Base-by-base conservation (phyloP, 2,888 invertebrate genomes). In the Xestia xanthographa region DNA sequence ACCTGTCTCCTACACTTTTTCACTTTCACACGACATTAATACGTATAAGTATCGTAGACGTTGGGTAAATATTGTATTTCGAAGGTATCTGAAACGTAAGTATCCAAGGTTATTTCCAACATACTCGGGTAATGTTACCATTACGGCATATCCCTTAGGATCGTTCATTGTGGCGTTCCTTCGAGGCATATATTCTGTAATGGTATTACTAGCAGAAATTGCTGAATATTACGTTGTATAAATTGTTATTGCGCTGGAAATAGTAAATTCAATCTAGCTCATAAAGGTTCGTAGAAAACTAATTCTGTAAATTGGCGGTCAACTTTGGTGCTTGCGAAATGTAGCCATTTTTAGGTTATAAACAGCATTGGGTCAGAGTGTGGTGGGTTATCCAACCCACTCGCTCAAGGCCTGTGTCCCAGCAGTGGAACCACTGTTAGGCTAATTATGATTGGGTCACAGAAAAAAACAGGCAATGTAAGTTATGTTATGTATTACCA, bases 191-290 rank as follows among this genome's bases (percentile, higher is more conserved):
- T 71, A 67, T 66, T 50, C 56, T 22, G 66, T 85, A 77, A 85
- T 85, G 77, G 65, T 75, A 82, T 72, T 74, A 45, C 67, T 62
- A 12, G n/a, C 38, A 72, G n/a, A 72, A 69, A 85, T 82, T 45
- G 62, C 41, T 63, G 43, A 53, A 62, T 66, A 71, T 68, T 71
- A 53, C 43, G 34, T 81, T 56, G 48, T 48, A 60, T 38, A 72
- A 84, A 84, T 75, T 71, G 50, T 56, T 84, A 82, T 67, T 67
- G 20, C 60, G 56, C 65, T 38, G 80, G 72, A 38, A 66, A 80
- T 58, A 67, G 48, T 43, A n/a, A 69, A 71, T 43, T 56, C 43
- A 34, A 34, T 62, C 29, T 5, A 41, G 43, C 26, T 43, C 34
- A 26, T 53, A 34, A 82, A 26, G 48, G 53, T 77, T 67, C 62